A percentile compares a stretch with the other conserved stretches of the same genome.
phyloP scores from a whole-genome alignment of 2,888 invertebrate species.

The Camptogramma bilineatum region DNA sequence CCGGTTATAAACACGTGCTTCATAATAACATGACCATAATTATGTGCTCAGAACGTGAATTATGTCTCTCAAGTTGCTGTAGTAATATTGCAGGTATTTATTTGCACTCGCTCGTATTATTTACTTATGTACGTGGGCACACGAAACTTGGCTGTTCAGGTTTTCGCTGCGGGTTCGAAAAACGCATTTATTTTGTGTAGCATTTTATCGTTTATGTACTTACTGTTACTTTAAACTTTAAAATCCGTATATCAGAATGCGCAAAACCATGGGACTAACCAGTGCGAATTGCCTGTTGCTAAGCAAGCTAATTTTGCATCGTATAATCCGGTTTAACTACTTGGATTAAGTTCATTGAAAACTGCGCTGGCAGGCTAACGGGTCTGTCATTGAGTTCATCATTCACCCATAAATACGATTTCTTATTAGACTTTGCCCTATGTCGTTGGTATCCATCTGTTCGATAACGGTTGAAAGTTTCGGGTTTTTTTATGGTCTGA shows the following conservation, averaged over 20 bases:
- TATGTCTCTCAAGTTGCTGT: constrained; percentile 15
- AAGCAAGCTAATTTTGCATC: constrained; percentile 3
- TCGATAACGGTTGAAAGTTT: constrained; percentile 8
- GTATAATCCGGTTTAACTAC: constrained; percentile 19
- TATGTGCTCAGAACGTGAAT: constrained; percentile 31
- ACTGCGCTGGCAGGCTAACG: constrained; percentile 18
- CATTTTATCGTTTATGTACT: not conserved
- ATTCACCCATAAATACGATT: not conserved
- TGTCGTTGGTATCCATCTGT: not conserved
- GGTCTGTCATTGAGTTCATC: constrained; percentile 13
- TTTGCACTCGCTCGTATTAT: constrained; percentile 13
- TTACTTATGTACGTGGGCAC: not conserved
- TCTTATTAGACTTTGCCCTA: not conserved
- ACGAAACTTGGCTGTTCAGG: not conserved
- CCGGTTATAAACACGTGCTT: constrained; percentile 37
- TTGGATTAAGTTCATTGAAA: constrained; percentile 24
- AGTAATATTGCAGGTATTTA: constrained; percentile 15
- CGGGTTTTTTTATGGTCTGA: not conserved
- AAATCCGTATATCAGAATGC: not conserved
- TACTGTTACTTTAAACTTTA: not conserved
- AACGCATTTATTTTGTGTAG: constrained; percentile 5
- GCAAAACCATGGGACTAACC: not conserved
- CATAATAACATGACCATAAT: constrained; percentile 27
- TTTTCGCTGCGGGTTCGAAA: constrained; percentile 3
- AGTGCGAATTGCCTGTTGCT: constrained; percentile 10